Evolutionary conservation across 2,797 vertebrate species (phyloP), one percentile per base, ranked within the genome.

Genomic region (Anguilla obscura): DNA sequence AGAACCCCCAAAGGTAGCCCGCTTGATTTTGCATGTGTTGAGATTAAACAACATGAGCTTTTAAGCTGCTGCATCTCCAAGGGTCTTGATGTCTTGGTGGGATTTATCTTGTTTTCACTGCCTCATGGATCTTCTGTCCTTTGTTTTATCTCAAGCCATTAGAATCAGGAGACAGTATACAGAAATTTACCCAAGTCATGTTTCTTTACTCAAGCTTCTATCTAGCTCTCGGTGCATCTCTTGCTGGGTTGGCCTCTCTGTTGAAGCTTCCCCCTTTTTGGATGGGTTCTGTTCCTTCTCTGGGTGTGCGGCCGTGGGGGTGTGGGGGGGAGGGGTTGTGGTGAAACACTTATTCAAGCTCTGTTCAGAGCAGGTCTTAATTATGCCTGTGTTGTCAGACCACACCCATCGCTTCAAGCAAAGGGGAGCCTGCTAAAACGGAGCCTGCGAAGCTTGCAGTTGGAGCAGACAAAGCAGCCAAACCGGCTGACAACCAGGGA

Each of bases 361-460:
- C 74, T 21, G 14, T 21, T 74, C 24, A 69, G 63, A 69, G 69
- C 30, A 16, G 27, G 69, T 79, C 1, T 45, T 45, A 21, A 79
- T 79, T 36, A 7, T 36, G 16, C 74, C 74, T 79, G 33, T 79
- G 74, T 79, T 74, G 10, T 33, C 33, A 79, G 74, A 79, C 24
- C n/a, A 6, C 63, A 69, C 63, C 63, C 58, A 24, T 18, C 21
- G 21, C 18, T 21, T 63, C 58, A 18, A 63, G 58, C 58, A 63
- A 63, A 63, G 58, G 16, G 58, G 58, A 63, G 21, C 1, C 58
- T 24, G 90, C 90, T 86, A 95, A 94, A 93, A 90, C 63, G 0
- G 87, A 91, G 45, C 5, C 91, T 90, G 18, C 90, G 18, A 82
- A 89, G 45, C 5, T 86, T 24, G 52, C 76, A n/a, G 58, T 80